phyloP scores from a whole-genome alignment of 2,113 vertebrate genomes.

The Elgaria multicarinata region DNA sequence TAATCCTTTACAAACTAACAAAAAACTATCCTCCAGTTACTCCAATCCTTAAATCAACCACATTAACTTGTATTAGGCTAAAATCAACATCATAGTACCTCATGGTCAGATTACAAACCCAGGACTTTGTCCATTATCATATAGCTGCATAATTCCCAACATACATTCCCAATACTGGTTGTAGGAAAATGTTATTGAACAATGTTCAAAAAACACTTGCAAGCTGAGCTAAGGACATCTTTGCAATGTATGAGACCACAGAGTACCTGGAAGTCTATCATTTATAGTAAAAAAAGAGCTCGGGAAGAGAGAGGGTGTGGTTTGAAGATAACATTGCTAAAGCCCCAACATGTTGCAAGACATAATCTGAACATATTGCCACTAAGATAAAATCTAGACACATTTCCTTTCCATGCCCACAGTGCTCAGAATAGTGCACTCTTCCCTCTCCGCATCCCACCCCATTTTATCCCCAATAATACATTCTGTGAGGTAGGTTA shows the following conservation, averaged over 20 bases:
- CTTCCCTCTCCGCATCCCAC: not conserved
- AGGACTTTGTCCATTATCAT: not conserved
- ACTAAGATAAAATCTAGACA: not conserved
- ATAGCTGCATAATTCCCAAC: not conserved
- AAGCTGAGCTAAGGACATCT: not conserved
- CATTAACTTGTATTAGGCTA: not conserved
- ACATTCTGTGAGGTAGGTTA: not conserved
- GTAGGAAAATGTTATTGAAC: not conserved
- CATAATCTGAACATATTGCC: not conserved
- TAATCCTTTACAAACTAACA: not conserved
- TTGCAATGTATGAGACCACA: not conserved
- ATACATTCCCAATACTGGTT: not conserved
- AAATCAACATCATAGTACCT: no score
- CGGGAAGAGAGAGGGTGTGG: not conserved
- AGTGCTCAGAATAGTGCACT: not conserved
- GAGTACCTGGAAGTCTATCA: not conserved
- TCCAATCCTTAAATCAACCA: not conserved
- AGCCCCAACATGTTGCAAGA: not conserved
- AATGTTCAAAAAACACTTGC: not conserved
- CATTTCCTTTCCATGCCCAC: not conserved
- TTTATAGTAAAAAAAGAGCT: not conserved
- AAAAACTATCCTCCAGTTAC: not conserved
- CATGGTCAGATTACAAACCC: not conserved
- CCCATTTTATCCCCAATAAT: not conserved
- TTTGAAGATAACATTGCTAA: not conserved